Conservation (phyloP, 2,113 vertebrate genomes). For the Pelobates fuscus region DNA sequence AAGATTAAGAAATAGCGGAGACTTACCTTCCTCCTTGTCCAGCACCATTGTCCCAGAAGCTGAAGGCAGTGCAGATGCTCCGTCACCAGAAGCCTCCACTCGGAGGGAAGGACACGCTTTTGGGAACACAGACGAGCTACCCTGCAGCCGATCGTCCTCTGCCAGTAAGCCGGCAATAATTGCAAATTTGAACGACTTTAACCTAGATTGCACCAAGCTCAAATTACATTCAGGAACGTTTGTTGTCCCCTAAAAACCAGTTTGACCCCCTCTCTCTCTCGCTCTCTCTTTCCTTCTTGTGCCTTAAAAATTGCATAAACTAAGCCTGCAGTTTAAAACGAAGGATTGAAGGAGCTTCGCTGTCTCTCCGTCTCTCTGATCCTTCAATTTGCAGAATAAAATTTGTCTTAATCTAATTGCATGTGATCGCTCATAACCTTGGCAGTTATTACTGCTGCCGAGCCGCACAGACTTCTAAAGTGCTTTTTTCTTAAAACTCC, state of each 20-base stretch:
- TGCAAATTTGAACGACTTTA: conserved; percentile 44
- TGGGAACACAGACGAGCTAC: conserved; percentile 2
- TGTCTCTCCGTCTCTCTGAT: background rate
- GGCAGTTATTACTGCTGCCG: background rate
- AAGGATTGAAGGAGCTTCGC: conserved; percentile 19
- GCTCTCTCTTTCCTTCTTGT: too few relatives aligned
- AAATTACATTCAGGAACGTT: background rate
- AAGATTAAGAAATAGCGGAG: background rate
- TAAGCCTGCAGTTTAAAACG: background rate
- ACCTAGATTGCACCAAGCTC: conserved; percentile 35
- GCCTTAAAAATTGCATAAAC: background rate
- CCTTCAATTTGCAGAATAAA: background rate
- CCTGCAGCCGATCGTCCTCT: conserved; percentile 11
- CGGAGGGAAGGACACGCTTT: background rate
- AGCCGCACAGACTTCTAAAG: background rate
- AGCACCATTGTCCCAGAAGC: conserved; percentile 88
- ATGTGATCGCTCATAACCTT: background rate
- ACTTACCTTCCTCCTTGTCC: conserved; percentile 94
- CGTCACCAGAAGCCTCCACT: conserved; percentile 62
- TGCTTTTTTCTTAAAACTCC: conserved; percentile 63
- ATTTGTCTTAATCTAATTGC: background rate
- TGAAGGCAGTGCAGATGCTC: conserved; percentile 77
- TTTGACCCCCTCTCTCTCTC: background rate
- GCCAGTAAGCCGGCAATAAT: conserved; percentile 47
- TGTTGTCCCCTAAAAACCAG: background rate